Conservation (phyloP, 2,797 vertebrate genomes). For the Sternotherus odoratus region DNA sequence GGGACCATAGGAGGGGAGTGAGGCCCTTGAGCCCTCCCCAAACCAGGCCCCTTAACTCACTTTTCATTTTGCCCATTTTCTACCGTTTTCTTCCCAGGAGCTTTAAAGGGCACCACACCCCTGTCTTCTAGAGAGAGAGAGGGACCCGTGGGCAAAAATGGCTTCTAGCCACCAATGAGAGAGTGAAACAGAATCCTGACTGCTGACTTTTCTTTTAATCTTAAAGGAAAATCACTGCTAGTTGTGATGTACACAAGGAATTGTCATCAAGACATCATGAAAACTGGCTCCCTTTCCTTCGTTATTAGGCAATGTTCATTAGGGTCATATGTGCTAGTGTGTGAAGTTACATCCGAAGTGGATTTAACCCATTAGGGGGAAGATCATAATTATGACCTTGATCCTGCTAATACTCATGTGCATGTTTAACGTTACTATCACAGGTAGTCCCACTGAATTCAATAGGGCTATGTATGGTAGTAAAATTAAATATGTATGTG, state of each 20-base stretch:
- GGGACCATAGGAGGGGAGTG: not conserved
- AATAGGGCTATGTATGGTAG: not conserved
- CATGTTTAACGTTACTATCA: not conserved
- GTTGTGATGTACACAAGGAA: not conserved
- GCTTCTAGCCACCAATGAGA: not conserved
- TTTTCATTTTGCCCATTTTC: not conserved
- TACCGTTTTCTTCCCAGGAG: not conserved
- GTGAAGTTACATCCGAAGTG: not conserved
- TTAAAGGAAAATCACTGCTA: not conserved
- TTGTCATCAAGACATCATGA: rapidly evolving
- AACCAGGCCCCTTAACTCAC: not conserved
- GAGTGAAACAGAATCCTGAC: not conserved
- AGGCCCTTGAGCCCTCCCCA: not conserved
- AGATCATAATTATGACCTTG: not conserved
- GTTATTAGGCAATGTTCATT: not conserved
- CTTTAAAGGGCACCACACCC: not conserved
- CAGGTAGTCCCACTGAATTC: not conserved
- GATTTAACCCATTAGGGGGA: not conserved
- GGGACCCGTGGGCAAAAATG: not conserved
- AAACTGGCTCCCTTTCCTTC: not conserved
- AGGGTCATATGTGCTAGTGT: not conserved
- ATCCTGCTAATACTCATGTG: not conserved
- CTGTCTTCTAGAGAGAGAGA: not conserved
- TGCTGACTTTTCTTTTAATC: not conserved
- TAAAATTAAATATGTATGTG: not conserved